Base-by-base conservation (phyloP, 23 tunicate species). In the Trididemnum nubilum region DNA sequence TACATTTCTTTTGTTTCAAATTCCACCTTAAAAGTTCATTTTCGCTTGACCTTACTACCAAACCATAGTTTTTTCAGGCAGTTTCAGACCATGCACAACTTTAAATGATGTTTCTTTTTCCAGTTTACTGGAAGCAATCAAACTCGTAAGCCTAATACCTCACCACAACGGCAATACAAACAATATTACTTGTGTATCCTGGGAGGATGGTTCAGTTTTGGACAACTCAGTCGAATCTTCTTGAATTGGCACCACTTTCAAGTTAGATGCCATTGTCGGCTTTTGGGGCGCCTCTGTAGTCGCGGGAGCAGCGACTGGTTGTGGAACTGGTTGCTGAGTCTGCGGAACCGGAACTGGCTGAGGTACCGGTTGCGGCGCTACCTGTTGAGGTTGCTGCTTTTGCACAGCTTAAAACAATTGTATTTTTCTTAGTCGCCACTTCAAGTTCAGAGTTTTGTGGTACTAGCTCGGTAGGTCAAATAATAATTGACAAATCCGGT, bases 231-330 rank as follows among this genome's bases (percentile, higher is more conserved):
- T 34, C 15, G 75, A 9, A 22, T 73, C 78, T 73, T 73, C 78
- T 39, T 73, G 28, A 27, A 77, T 77, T 21, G 81, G 81, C 22
- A 77, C 81, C 34, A 54, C 67, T 77, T 54, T 77, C 22, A 77
- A 33, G 27, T 77, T 35, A 9, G 81, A 52, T 27, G 81, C 22
- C 2, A 37, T 2, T 64, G 76, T 9, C n/a, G 21, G 38, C n/a
- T n/a, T n/a, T 61, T 61, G 69, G 12, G 74, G 74, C 2, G 78
- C 2, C 25, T 38, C 58, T 12, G 26, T 5, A 2, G 2, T 54
- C 37, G 38, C 32, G 24, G 81, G 81, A 2, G 66, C 24, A 31
- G 81, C 39, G 9, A 77, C 81, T 4, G 66, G 66, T 33, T 77
- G 81, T 5, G 81, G 66, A 32, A 32, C 39, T 19, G 74, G 74